phyloP scores from a whole-genome alignment of 2,113 vertebrate genomes.

The Hippoglossus stenolepis region DNA sequence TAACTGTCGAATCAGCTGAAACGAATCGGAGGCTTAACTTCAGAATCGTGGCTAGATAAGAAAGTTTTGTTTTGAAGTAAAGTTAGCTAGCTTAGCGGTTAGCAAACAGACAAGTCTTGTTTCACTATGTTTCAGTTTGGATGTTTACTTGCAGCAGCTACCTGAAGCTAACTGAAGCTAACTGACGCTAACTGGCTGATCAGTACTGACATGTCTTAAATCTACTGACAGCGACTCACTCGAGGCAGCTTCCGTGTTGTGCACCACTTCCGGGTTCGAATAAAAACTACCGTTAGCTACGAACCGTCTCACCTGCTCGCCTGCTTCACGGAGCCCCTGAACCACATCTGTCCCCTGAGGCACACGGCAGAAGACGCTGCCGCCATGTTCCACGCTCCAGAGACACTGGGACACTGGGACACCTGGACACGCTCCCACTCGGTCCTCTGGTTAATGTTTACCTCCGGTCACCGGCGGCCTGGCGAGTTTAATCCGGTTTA shows the following conservation, averaged over 20 bases:
- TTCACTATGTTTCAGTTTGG: neutral
- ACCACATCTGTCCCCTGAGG: conserved; percentile 18
- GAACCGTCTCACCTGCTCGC: conserved; percentile 49
- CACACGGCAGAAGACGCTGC: conserved; percentile 13
- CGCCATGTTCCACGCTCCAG: conserved; percentile 65
- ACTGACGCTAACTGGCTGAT: neutral
- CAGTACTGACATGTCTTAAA: neutral
- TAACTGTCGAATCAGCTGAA: no score
- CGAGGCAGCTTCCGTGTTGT: neutral
- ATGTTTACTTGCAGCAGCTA: neutral
- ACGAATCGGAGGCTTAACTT: neutral
- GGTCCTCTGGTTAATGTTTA: conserved; percentile 73
- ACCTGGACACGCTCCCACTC: neutral
- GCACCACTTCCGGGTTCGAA: neutral
- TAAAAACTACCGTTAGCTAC: neutral
- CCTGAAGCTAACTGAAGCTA: no score
- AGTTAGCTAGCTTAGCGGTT: neutral
- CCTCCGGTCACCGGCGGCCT: neutral
- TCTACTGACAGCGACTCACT: neutral
- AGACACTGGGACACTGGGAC: no score
- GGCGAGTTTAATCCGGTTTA: neutral
- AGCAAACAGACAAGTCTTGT: neutral
- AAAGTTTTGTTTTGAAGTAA: neutral
- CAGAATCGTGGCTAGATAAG: neutral
- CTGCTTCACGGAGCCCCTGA: conserved; percentile 30